Percentiles rank a stretch among this genome's conserved stretches.
Evolutionary conservation across 2,113 vertebrate genomes (phyloP).

Genomic region (Brachypodius melanocephalos): DNA sequence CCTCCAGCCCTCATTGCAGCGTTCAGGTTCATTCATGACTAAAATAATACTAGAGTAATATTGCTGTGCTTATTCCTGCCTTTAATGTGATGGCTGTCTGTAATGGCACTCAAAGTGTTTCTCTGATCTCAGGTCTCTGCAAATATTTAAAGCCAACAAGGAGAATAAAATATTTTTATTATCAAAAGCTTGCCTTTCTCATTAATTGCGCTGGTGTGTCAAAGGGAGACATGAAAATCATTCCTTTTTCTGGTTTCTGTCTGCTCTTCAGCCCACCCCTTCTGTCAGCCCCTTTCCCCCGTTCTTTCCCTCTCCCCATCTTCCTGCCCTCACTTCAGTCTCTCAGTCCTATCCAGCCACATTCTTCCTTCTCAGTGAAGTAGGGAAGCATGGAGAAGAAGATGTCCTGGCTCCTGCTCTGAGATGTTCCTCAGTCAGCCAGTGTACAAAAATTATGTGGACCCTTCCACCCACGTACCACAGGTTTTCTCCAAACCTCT

Average conservation of each 20-base stretch:
- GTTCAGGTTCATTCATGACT: accelerated
- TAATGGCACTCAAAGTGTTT: background rate
- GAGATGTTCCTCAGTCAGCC: background rate
- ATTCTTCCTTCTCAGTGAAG: background rate
- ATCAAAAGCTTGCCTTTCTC: conserved; percentile 30
- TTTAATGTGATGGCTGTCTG: conserved; percentile 6
- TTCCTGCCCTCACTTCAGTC: background rate
- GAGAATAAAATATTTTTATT: conserved; percentile 29
- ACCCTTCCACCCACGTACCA: background rate
- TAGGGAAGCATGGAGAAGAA: background rate
- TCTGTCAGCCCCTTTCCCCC: background rate
- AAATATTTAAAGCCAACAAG: conserved; percentile 38
- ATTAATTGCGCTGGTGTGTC: background rate
- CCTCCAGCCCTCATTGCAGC: background rate
- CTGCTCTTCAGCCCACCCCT: conserved; percentile 6
- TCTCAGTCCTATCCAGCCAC: background rate
- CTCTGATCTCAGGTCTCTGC: conserved; percentile 20
- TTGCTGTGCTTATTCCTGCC: background rate
- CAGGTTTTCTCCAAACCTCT: background rate
- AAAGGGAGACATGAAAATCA: background rate
- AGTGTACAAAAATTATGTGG: background rate
- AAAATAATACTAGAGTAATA: conserved; percentile 17
- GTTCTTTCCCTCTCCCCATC: background rate
- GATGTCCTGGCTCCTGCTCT: background rate
- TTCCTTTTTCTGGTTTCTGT: conserved; percentile 23